Base-by-base conservation (phyloP, 2,888 invertebrate species). In the Gymnosoma rotundatum region DNA sequence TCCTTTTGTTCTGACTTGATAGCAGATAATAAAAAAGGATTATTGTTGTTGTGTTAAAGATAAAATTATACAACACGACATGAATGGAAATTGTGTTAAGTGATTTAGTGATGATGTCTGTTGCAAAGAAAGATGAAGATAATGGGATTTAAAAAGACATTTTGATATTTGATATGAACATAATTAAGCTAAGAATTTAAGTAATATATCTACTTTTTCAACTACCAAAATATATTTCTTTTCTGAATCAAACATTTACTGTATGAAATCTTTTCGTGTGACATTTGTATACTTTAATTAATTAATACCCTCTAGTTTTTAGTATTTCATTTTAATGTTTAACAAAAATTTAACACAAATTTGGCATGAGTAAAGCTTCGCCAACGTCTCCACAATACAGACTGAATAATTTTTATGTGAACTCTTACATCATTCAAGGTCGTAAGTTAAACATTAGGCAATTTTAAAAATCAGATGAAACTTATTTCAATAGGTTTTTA, bases 21-120 rank as follows among this genome's bases (percentile, higher is more conserved):
- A n/a, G 50, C 66, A 73, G 42, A 79, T 60, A 79, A 66, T 73
- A 79, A 73, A 69, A 60, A 52, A 3, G 36, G 20, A 54, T 73
- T 80, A 45, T 60, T 67, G 10, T 50, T 50, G 42, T 52, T 52
- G 66, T 79, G 25, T 73, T 58, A 60, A 36, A 79, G 66, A 73
- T n/a, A 60, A 66, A 54, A 69, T 54, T 42, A 32, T 16, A 64
- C 25, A 58, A 25, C 25, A 48, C 16, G 58, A 32, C n/a, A 54
- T 52, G 50, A 66, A 58, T 42, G n/a, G 2, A 78, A 64, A 63
- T 64, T 21, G 12, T 56, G 12, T 5, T 18, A 66, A 58, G 10
- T 56, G 38, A 66, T 42, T 60, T 32, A 18, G 48, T 54, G n/a
- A 61, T 32, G 32, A 58, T 21, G 45, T 20, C 6, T 18, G 8